A percentile compares a stretch with the other conserved stretches of the same genome.
These are phyloP conservation scores for Cavia porcellus DNA, from an alignment of 2,113 vertebrate species.

Conservation along the genomic window DNA sequence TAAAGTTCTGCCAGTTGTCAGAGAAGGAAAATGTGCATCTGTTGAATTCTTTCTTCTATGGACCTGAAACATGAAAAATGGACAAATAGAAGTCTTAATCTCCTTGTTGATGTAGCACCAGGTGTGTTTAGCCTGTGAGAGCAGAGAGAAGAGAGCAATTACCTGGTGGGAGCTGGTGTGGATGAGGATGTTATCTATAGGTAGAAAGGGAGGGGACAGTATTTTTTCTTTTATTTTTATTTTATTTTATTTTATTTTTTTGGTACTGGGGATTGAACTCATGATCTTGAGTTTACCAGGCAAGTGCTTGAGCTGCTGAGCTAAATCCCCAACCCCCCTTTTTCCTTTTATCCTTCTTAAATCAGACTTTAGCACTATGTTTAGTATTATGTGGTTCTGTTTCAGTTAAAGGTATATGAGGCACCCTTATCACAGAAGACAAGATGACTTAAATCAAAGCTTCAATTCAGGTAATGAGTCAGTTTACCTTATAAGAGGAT, in stretches of 20 bases:
- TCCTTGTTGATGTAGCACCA: neutral
- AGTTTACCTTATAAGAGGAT: neutral
- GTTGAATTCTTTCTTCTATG: neutral
- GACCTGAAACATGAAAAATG: neutral
- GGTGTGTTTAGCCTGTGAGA: neutral
- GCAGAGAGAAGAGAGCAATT: neutral
- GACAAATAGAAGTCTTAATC: neutral
- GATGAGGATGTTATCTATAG: neutral
- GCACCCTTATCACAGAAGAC: neutral
- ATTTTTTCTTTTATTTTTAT: neutral
- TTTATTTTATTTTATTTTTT: too few species aligned
- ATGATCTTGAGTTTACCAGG: too few species aligned
- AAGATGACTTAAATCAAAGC: neutral
- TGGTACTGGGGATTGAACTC: too few species aligned
- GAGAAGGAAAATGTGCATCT: neutral
- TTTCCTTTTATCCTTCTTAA: neutral
- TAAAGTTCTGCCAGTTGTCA: neutral
- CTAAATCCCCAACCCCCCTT: neutral
- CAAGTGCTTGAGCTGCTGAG: too few species aligned
- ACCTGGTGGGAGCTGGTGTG: too few species aligned
- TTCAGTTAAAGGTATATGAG: neutral
- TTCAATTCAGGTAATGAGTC: neutral
- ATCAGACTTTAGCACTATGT: neutral
- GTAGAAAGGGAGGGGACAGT: neutral
- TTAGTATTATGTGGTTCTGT: neutral